phyloP scores from a whole-genome alignment of 2,113 vertebrate genomes.

The Theristicus caerulescens region DNA sequence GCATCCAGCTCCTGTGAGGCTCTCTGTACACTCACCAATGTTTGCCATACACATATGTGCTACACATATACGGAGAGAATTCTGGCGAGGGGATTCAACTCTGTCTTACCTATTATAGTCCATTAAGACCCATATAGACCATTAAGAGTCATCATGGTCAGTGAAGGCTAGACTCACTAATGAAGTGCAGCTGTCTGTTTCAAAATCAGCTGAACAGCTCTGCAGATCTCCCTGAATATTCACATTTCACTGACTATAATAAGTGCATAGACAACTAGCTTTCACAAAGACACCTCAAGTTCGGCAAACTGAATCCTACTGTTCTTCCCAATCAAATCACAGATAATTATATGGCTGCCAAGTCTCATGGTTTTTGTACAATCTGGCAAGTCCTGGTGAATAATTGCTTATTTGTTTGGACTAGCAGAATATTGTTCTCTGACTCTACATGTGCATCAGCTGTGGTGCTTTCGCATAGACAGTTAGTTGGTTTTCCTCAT shows the following conservation, averaged over 20 bases:
- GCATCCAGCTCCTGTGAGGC: not conserved
- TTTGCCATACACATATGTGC: not conserved
- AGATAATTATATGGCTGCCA: not conserved
- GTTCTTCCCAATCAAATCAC: not conserved
- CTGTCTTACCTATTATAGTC: not conserved
- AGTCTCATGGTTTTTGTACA: not conserved
- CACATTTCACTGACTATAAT: not conserved
- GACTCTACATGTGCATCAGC: not conserved
- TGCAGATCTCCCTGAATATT: not conserved
- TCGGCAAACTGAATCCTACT: not conserved
- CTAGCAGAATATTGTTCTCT: not conserved
- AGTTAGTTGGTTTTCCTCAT: not conserved
- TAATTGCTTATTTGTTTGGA: not conserved
- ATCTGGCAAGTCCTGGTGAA: not conserved
- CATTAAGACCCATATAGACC: not conserved
- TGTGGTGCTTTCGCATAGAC: not conserved
- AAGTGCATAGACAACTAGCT: not conserved
- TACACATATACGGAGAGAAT: not conserved
- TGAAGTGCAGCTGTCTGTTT: not conserved
- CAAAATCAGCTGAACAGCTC: not conserved
- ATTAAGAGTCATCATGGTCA: not conserved
- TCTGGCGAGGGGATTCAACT: not conserved
- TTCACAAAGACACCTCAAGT: not conserved
- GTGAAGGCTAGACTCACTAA: not conserved
- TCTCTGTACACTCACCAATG: fast-evolving